Base-by-base conservation (phyloP, 2,797 vertebrate genomes). In the Distichodus sexfasciatus region DNA sequence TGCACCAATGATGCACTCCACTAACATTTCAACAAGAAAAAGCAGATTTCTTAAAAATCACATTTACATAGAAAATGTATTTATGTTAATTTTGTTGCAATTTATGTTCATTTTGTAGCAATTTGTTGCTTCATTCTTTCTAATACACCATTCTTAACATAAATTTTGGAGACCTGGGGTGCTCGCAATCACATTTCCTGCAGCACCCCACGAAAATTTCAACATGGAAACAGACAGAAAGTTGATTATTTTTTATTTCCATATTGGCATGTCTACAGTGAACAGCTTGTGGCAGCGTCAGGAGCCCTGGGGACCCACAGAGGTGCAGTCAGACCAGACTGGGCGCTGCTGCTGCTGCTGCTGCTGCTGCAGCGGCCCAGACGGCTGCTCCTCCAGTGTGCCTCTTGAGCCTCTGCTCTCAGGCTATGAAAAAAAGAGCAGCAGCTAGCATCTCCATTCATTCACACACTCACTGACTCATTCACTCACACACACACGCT, bases 231-330 rank as follows among this genome's bases (percentile, higher is more conserved):
- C 41, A 41, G 46, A 46, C 29, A 66, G 47, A 47, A 75, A 31
- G 69, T 24, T 51, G 60, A 66, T 74, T 60, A 26, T 72, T 74
- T 50, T 83, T 75, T 77, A 79, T 81, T 85, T 91, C 75, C 90
- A 93, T 94, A 95, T 97, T 98, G 94, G 94, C 94, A 91, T 96
- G 92, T 94, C 96, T 91, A 93, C 93, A 93, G 93, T 95, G 94
- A 95, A 94, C 88, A 94, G 93, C 92, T 94, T 91, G 91, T 92
- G 92, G 93, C 92, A 91, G 93, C 91, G 90, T 93, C 90, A 90
- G 85, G 88, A 91, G 91, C 87, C 91, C 73, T 58, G 66, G 62
- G 44, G 74, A 57, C 47, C 62, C 26, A 71, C 53, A 1, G 9
- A 17, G 73, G 79, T 55, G 74, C 80, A 60, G 78, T 48, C 21